Evolutionary conservation across 2,113 vertebrate species (phyloP).

Genomic region (Phainopepla nitens): DNA sequence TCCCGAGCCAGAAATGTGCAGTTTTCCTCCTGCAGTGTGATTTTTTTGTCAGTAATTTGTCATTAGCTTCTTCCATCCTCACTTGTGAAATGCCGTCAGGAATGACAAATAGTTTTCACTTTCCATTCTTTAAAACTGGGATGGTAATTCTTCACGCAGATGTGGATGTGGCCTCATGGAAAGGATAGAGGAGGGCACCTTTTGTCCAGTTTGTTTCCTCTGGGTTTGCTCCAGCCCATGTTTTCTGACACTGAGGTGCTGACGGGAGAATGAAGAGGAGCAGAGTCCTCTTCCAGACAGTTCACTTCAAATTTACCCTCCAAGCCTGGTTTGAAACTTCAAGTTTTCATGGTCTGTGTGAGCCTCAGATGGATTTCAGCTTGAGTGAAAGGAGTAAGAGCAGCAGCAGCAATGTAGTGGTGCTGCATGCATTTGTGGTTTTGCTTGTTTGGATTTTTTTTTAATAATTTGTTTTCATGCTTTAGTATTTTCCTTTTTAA

Average conservation of each 20-base stretch:
- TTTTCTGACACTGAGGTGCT: not conserved
- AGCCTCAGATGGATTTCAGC: not conserved
- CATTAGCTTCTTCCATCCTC: not conserved
- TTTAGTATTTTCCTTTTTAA: not conserved
- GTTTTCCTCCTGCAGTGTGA: not conserved
- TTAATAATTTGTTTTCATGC: not conserved
- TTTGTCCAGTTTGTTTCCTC: not conserved
- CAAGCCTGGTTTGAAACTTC: not conserved
- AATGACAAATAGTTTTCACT: not conserved
- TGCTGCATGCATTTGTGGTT: not conserved
- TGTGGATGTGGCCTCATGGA: not conserved
- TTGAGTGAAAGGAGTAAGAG: not conserved
- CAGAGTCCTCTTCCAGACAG: not conserved
- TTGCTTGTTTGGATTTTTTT: not conserved
- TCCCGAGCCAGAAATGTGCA: not conserved
- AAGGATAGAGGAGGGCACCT: not conserved
- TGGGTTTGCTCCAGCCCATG: not conserved
- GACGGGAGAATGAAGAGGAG: not conserved
- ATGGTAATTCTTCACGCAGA: not conserved
- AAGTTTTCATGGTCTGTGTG: not conserved
- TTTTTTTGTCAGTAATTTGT: not conserved
- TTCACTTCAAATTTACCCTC: not conserved
- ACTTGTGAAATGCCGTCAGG: not conserved
- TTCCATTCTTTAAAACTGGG: not conserved
- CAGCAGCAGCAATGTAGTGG: not conserved